Percentiles rank a stretch among this genome's conserved stretches.
Evolutionary conservation across 2,888 invertebrate genomes (phyloP).

Genomic region (Eueremaeus valkanovi): DNA sequence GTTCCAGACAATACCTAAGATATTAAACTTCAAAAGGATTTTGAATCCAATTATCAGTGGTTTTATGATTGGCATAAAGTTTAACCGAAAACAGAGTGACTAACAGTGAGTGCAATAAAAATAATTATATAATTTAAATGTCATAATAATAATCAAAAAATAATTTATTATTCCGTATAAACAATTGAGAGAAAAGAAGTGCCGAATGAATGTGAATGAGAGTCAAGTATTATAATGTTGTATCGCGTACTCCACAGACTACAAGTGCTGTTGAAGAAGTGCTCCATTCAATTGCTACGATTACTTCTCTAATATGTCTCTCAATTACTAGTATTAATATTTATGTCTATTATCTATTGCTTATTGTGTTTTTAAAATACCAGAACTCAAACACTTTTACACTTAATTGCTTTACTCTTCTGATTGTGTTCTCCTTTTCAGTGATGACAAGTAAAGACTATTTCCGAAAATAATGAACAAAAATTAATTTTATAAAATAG

Average conservation of each 20-base stretch:
- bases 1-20: background rate
- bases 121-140: background rate
- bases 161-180: background rate
- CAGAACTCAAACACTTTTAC: background rate
- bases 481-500: too few relatives aligned
- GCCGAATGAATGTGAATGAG: background rate
- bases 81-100: background rate
- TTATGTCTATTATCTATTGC: background rate
- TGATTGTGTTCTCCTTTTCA: too few relatives aligned
- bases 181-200: constrained; percentile 3
- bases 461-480: too few relatives aligned
- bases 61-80: background rate
- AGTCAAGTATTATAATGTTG: constrained; percentile 2
- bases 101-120: background rate
- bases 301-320: background rate
- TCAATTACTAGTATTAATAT: background rate
- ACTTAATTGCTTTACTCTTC: too few relatives aligned
- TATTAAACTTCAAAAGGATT: background rate
- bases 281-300: background rate
- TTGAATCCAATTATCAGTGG: background rate
- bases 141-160: background rate
- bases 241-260: background rate
- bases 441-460: too few relatives aligned
- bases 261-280: background rate
- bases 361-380: background rate